A percentile compares a stretch with the other conserved stretches of the same genome.
Conservation (phyloP, 2,888 invertebrate genomes). For the Diaprepes abbreviatus region DNA sequence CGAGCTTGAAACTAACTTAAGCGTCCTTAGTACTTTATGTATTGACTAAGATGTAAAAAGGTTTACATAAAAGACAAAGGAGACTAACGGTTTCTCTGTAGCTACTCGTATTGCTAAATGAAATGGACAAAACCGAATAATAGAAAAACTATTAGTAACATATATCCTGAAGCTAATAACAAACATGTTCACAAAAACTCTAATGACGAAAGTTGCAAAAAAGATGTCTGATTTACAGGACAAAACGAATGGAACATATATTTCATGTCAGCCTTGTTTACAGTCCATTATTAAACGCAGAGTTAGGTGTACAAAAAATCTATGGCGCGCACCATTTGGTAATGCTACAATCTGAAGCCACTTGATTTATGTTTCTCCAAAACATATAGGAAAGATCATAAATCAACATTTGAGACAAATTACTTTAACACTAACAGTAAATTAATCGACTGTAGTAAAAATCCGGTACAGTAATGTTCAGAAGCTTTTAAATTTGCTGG, state of each 20-base stretch:
- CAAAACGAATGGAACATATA: conserved; percentile 44
- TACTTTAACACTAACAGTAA: conserved; percentile 31
- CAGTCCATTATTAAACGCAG: conserved; percentile 47
- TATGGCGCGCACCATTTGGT: conserved; percentile 37
- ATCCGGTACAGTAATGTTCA: conserved; percentile 16
- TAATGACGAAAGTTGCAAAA: conserved; percentile 39
- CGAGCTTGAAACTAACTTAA: too few species aligned
- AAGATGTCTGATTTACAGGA: conserved; percentile 39
- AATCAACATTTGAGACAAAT: conserved; percentile 44
- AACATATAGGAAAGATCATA: conserved; percentile 33
- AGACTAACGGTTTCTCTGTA: too few species aligned
- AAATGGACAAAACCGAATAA: not conserved
- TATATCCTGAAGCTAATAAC: conserved; percentile 33
- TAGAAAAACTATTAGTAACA: conserved; percentile 12
- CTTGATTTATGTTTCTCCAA: conserved; percentile 44
- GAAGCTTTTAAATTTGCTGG: conserved; percentile 10
- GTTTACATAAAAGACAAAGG: too few species aligned
- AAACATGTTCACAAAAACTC: conserved; percentile 35
- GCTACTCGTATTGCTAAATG: too few species aligned
- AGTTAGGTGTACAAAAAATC: conserved; percentile 41
- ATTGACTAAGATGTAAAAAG: too few species aligned
- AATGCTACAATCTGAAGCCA: conserved; percentile 34
- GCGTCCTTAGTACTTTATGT: too few species aligned
- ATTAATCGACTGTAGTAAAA: conserved; percentile 32
- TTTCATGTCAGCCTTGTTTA: conserved; percentile 47